These are phyloP conservation scores for Melanargia galathea DNA, from an alignment of 2,888 invertebrate species.

Conservation along the genomic window DNA sequence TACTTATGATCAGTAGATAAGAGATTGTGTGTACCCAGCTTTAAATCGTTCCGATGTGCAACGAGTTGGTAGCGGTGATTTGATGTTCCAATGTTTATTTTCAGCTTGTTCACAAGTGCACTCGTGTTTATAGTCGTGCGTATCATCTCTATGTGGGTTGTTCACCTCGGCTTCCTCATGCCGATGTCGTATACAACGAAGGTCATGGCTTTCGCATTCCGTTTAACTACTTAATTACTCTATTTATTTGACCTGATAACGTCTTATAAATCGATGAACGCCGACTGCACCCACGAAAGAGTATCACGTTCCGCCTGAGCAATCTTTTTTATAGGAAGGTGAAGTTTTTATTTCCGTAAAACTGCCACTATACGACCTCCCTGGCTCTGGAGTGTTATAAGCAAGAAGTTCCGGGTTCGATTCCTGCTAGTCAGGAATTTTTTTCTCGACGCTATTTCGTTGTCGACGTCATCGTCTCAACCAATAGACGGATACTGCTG, in stretches of 20 bases:
- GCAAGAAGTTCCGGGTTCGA: too few relatives aligned
- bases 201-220: conserved; percentile 29
- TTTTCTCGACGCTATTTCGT: too few relatives aligned
- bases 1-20: background rate
- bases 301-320: too few relatives aligned
- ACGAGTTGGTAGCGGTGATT: conserved; percentile 44
- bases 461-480: too few relatives aligned
- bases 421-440: too few relatives aligned
- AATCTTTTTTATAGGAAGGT: too few relatives aligned
- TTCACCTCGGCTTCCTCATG: conserved; percentile 35
- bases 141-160: conserved; percentile 27
- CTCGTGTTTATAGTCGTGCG: conserved; percentile 26
- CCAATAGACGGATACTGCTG: too few relatives aligned
- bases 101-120: conserved; percentile 41
- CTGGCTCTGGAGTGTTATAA: too few relatives aligned
- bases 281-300: too few relatives aligned
- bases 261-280: too few relatives aligned
- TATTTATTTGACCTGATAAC: conserved; percentile 12
- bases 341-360: too few relatives aligned
- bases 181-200: conserved; percentile 28
- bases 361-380: too few relatives aligned
- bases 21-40: conserved; percentile 6
- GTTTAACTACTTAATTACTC: conserved; percentile 16
- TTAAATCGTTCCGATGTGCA: conserved; percentile 39
- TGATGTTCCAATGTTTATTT: conserved; percentile 47